Conservation (phyloP, 2,113 vertebrate species). For the Phylloscopus trochilus region DNA sequence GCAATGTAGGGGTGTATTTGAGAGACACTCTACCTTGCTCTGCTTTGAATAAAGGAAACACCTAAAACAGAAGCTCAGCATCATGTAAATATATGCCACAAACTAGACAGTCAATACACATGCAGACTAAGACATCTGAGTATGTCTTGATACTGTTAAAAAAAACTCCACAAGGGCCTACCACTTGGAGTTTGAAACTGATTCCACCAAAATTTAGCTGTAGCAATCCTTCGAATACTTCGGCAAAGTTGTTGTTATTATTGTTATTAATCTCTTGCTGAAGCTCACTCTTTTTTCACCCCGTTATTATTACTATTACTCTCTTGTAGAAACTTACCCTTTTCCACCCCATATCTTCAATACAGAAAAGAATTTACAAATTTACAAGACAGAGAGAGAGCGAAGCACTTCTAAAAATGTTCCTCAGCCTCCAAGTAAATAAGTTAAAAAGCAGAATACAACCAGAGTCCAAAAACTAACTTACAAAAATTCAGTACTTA, state of each 20-base stretch:
- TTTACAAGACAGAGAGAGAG: neutral
- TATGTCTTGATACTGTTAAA: neutral
- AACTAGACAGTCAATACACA: neutral
- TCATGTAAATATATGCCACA: neutral
- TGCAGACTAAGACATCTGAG: neutral
- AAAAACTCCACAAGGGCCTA: neutral
- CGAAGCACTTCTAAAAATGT: neutral
- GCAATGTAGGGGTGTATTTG: neutral
- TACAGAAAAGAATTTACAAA: neutral
- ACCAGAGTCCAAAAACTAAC: slow-evolving; percentile 21
- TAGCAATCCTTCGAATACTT: neutral
- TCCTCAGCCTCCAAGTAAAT: neutral
- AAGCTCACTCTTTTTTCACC: neutral
- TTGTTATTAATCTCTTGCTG: neutral
- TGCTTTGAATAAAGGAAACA: neutral
- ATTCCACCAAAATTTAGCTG: neutral
- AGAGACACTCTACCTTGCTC: neutral
- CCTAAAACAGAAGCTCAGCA: neutral
- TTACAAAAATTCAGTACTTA: neutral
- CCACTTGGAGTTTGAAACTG: neutral
- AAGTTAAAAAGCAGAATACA: neutral
- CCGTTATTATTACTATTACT: neutral
- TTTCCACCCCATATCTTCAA: neutral
- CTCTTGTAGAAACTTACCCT: neutral
- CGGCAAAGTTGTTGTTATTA: neutral